Evolutionary conservation across 2,797 vertebrate species (phyloP).

Genomic region (Tragelaphus eurycerus): DNA sequence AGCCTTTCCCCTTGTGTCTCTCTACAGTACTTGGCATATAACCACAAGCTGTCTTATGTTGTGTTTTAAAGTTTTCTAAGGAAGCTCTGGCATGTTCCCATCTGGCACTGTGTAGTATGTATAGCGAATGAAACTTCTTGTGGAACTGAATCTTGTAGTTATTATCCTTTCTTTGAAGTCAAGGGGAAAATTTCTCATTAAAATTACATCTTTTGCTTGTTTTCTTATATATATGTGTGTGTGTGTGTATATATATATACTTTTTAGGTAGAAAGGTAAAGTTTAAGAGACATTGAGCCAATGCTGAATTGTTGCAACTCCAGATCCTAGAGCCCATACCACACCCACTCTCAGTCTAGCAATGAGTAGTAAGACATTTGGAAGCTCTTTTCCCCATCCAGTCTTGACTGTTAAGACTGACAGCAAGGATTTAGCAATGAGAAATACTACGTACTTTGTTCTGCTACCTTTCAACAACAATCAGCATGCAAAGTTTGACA

Average conservation of each 20-base stretch:
- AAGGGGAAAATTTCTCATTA: neutral
- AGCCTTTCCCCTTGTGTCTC: neutral
- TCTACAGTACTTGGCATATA: slow-evolving; percentile 4
- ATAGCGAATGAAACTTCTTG: neutral
- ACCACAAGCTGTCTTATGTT: neutral
- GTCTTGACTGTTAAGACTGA: slow-evolving; percentile 29
- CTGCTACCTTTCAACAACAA: slow-evolving; percentile 71
- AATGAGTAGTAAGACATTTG: slow-evolving; percentile 48
- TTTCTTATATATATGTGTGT: slow-evolving; percentile 14
- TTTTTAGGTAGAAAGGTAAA: slow-evolving; percentile 48
- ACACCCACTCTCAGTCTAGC: slow-evolving; percentile 51
- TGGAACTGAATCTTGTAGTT: slow-evolving; percentile 52
- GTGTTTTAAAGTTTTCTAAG: neutral
- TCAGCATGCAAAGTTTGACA: slow-evolving; percentile 77
- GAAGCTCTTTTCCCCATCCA: neutral
- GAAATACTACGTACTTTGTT: slow-evolving; percentile 69
- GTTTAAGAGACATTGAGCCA: neutral
- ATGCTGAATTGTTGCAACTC: slow-evolving; percentile 53
- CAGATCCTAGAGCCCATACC: slow-evolving; percentile 27
- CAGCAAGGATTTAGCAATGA: slow-evolving; percentile 72
- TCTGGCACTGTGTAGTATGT: neutral
- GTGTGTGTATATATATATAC: neutral
- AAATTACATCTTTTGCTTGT: slow-evolving; percentile 59
- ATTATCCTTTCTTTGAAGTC: neutral
- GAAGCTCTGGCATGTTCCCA: neutral